These are phyloP conservation scores for Rhinolophus sinicus DNA, from an alignment of 2,113 vertebrate species.

Conservation along the genomic window DNA sequence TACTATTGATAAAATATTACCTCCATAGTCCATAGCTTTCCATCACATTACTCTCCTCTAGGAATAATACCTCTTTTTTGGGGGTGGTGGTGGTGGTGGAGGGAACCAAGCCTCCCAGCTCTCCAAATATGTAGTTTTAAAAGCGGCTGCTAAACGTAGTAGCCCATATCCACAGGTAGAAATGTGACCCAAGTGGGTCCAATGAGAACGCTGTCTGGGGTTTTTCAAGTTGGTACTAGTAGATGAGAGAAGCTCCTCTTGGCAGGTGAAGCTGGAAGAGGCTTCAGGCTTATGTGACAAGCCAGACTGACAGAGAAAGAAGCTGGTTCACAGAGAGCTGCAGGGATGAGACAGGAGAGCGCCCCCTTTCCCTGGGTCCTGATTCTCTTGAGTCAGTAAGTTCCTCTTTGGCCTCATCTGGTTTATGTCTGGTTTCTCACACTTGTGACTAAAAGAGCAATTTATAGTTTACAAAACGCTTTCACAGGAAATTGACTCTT, in stretches of 20 bases:
- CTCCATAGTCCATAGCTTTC: background rate
- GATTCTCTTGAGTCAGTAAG: background rate
- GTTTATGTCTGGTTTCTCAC: background rate
- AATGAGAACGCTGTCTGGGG: background rate
- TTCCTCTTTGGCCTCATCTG: background rate
- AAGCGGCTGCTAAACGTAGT: background rate
- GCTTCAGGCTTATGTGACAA: background rate
- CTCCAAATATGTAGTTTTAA: background rate
- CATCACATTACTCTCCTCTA: background rate
- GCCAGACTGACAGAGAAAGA: background rate
- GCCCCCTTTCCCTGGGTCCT: background rate
- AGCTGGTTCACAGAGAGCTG: background rate
- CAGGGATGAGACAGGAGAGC: background rate
- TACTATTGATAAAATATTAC: background rate
- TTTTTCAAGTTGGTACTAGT: background rate
- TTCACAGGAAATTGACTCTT: background rate
- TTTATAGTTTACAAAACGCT: background rate
- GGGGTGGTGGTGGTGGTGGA: too few relatives aligned
- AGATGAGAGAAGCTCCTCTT: background rate
- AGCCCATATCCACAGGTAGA: rapidly evolving
- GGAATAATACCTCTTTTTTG: background rate
- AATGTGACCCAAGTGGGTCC: background rate
- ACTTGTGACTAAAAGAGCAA: background rate
- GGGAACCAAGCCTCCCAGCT: background rate
- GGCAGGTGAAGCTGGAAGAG: background rate